Evolutionary conservation across 2,888 invertebrate genomes (phyloP).

Genomic region (Apotomis betuletana): DNA sequence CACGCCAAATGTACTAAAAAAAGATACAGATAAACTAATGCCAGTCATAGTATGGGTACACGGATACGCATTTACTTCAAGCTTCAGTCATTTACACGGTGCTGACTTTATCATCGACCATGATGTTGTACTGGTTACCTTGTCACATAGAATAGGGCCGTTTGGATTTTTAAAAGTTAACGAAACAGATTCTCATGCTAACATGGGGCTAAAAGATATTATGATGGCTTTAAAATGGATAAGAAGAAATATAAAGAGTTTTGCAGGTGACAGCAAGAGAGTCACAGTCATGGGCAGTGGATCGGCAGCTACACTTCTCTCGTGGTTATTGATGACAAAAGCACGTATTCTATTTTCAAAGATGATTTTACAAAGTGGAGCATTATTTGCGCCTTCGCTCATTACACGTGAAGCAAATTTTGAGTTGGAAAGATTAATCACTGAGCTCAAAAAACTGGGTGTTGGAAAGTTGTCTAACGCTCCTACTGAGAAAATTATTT

Average conservation of each 20-base stretch:
- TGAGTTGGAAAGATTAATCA: constrained; percentile 60
- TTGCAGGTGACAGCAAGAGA: constrained; percentile 68
- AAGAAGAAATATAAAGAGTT: constrained; percentile 62
- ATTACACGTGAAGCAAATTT: constrained; percentile 58
- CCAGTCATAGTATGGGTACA: constrained; percentile 75
- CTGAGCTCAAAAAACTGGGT: constrained; percentile 55
- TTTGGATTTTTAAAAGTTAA: constrained; percentile 75
- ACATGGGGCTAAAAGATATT: constrained; percentile 79
- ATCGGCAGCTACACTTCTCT: constrained; percentile 69
- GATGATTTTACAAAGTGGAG: constrained; percentile 75
- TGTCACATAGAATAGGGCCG: constrained; percentile 71
- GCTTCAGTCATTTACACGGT: constrained; percentile 75
- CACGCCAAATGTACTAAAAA: constrained; percentile 76
- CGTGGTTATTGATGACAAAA: constrained; percentile 66
- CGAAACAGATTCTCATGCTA: constrained; percentile 62
- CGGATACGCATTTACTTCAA: constrained; percentile 73
- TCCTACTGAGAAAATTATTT: constrained; percentile 59
- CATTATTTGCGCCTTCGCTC: constrained; percentile 68
- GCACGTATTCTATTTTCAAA: constrained; percentile 68
- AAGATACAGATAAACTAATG: constrained; percentile 48
- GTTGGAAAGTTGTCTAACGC: constrained; percentile 52
- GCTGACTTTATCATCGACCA: constrained; percentile 75
- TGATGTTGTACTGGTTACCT: constrained; percentile 66
- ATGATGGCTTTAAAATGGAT: constrained; percentile 75
- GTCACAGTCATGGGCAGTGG: constrained; percentile 73